Percentiles rank a stretch among this genome's conserved stretches.
Conservation (phyloP, 2,113 vertebrate species). For the Poicephalus meyeri region DNA sequence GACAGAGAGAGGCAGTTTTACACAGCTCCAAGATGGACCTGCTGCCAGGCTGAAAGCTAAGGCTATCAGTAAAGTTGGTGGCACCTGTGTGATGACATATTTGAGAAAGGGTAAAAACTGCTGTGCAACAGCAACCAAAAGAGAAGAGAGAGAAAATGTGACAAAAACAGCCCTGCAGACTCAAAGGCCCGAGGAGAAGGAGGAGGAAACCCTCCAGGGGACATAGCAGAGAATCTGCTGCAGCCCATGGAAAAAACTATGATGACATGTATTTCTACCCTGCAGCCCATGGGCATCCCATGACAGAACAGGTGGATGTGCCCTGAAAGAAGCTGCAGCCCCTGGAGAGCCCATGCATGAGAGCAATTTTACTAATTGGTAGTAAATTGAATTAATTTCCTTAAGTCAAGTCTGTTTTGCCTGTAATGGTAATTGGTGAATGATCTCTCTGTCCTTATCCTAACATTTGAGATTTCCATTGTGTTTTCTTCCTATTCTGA, state of each 20-base stretch:
- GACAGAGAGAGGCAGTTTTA: not conserved
- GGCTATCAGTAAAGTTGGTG: not conserved
- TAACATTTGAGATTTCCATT: not conserved
- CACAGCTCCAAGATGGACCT: fast-evolving
- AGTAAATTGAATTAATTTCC: not conserved
- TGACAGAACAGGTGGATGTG: no score
- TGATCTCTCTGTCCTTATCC: not conserved
- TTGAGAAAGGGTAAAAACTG: not conserved
- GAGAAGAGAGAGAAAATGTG: not conserved
- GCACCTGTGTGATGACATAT: not conserved
- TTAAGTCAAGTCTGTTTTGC: not conserved
- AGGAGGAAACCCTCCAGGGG: not conserved
- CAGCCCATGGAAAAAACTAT: not conserved
- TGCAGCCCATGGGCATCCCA: not conserved
- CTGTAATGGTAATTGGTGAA: not conserved
- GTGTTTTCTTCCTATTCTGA: not conserved
- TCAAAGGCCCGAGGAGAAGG: not conserved
- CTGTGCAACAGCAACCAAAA: not conserved
- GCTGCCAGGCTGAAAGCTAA: not conserved
- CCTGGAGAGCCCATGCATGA: fast-evolving
- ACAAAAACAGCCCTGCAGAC: not conserved
- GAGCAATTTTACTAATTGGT: not conserved
- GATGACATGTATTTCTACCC: not conserved
- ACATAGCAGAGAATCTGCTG: not conserved
- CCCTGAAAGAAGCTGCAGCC: not conserved